Base-by-base conservation (phyloP, 2,113 vertebrate species). In the Neodontobutis hainanensis region DNA sequence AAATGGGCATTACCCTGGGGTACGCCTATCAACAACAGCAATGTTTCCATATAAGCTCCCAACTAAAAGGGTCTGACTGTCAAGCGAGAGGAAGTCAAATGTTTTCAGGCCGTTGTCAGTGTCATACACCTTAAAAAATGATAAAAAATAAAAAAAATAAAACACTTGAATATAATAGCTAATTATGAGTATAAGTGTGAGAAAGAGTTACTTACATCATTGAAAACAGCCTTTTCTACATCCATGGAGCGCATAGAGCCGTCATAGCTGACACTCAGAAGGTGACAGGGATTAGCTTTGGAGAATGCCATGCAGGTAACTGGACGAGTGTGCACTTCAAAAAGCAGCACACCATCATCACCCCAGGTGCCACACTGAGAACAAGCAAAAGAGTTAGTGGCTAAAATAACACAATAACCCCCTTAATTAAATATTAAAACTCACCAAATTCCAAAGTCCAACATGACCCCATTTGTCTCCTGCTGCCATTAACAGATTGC, bases 401-500 rank as follows among this genome's bases (percentile, higher is more conserved):
- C 46, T 16, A 10, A 8, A n/a, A 19, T 27, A 51, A 1, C 4
- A 27, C 19, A 27, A 2, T 2, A 27, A 27, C 19, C 2, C 19
- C 14, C 35, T 40, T 10, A 12, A 10, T 16, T 15, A 16, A 40
- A 40, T 8, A 59, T 52, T 0, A 34, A 75, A 86, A 70, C 93
- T 88, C 82, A 97, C 96, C 87, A 94, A 58, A 8, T 94, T 94
- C 94, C 95, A 98, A 38, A 98, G 90, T 45, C 95, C 96, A 7
- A 98, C 10, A 15, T 92, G 88, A 1, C 96, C 96, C 0, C 0
- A 38, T 57, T 70, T 92, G 85, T 95, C 92, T 9, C 96, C 96
- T 1, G 93, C 93, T 16, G 95, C 96, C 83, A 96, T 85, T 0
- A 98, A 77, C 72, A 92, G 78, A 65, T 70, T 82, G 87, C 88